Percentiles rank a stretch among this genome's conserved stretches.
Conservation (phyloP, 2,888 invertebrate genomes). For the Clunio marinus region DNA sequence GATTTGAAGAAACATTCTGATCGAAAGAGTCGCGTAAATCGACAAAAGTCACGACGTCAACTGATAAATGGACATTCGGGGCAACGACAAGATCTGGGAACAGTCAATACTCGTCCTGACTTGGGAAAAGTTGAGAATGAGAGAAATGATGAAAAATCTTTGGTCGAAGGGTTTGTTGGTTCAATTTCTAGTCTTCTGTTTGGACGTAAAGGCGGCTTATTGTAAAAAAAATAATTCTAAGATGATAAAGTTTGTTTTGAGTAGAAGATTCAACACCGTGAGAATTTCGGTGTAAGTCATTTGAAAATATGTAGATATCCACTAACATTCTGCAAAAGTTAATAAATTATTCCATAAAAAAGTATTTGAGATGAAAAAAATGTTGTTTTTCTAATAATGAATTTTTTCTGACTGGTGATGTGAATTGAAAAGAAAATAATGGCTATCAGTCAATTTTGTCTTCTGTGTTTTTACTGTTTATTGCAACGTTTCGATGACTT, state of each 20-base stretch:
- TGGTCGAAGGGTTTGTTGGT: conserved; percentile 60
- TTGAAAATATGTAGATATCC: conserved; percentile 4
- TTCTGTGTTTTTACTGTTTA: too few species aligned
- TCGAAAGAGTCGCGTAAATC: conserved; percentile 52
- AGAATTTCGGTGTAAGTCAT: conserved; percentile 1
- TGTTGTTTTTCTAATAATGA: too few species aligned
- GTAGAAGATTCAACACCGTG: background rate
- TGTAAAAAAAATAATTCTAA: conserved; percentile 52
- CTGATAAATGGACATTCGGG: conserved; percentile 53
- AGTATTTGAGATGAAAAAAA: too few species aligned
- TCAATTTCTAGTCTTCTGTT: conserved; percentile 75
- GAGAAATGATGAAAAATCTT: conserved; percentile 40
- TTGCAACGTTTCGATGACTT: too few species aligned
- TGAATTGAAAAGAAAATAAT: too few species aligned
- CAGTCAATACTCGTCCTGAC: conserved; percentile 49
- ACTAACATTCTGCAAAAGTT: background rate
- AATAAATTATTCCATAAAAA: conserved; percentile 11
- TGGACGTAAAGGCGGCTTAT: conserved; percentile 79
- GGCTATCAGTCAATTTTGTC: too few species aligned
- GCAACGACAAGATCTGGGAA: conserved; percentile 60
- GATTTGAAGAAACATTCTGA: conserved; percentile 33
- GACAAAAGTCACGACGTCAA: conserved; percentile 53
- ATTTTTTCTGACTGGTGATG: too few species aligned
- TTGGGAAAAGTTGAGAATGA: conserved; percentile 44
- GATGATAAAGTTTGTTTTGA: background rate